A percentile compares a stretch with the other conserved stretches of the same genome.
phyloP scores from a whole-genome alignment of 2,888 invertebrate genomes.

The Tortrix viridana region DNA sequence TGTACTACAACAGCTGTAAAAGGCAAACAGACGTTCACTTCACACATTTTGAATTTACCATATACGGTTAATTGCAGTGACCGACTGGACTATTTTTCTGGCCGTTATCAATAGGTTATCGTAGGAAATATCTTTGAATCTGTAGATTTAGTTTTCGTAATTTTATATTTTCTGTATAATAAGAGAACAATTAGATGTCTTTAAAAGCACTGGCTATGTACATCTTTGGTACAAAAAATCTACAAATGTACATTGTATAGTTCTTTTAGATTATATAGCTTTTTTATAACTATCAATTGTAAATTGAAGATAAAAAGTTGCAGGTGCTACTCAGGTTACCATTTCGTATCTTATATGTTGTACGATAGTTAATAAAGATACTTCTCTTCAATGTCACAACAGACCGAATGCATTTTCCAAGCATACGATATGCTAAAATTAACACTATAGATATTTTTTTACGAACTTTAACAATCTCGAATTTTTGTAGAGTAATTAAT shows the following conservation, averaged over 20 bases:
- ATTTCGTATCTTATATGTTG: slow-evolving; percentile 61
- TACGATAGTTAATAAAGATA: slow-evolving; percentile 57
- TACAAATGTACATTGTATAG: slow-evolving; percentile 30
- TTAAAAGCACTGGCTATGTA: slow-evolving; percentile 44
- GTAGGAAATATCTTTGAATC: background rate
- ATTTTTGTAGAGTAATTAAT: slow-evolving; percentile 39
- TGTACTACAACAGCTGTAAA: background rate
- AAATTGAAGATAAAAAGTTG: slow-evolving; percentile 55
- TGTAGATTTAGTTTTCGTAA: slow-evolving; percentile 30
- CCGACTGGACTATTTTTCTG: slow-evolving; percentile 10
- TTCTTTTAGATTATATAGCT: slow-evolving; percentile 31
- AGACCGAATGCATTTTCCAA: slow-evolving; percentile 34
- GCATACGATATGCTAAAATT: slow-evolving; percentile 23
- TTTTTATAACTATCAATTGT: slow-evolving; percentile 37
- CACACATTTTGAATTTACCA: slow-evolving; percentile 4
- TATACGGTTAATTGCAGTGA: background rate
- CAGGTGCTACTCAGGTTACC: slow-evolving; percentile 77
- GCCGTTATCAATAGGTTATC: background rate
- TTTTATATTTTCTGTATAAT: slow-evolving; percentile 44
- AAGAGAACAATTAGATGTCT: slow-evolving; percentile 41
- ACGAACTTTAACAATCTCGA: slow-evolving; percentile 20
- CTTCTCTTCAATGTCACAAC: slow-evolving; percentile 35
- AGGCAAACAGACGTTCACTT: no score
- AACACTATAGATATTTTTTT: slow-evolving; percentile 6
- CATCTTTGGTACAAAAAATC: slow-evolving; percentile 14